Evolutionary conservation across 2,113 vertebrate species (phyloP).

Genomic region (Pardalotus punctatus): DNA sequence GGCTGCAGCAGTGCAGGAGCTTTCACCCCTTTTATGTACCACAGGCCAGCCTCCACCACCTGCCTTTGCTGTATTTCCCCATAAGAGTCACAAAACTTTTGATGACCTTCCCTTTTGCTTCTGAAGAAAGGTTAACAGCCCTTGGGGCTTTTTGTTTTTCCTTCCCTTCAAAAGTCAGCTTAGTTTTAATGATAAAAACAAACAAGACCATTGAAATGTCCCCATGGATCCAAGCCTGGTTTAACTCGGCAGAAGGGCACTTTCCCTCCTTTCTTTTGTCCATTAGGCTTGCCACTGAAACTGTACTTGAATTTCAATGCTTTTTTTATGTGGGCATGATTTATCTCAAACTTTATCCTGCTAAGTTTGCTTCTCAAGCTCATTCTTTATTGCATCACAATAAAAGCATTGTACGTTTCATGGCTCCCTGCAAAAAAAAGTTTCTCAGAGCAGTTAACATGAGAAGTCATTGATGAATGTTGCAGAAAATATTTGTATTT

Average conservation of each 20-base stretch:
- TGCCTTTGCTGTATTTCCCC: neutral
- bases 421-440: neutral
- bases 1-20: neutral
- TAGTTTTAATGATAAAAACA: slow-evolving; percentile 19
- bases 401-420: neutral
- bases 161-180: neutral
- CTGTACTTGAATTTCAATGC: neutral
- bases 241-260: neutral
- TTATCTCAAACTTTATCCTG: neutral
- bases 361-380: neutral
- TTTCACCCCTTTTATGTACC: neutral
- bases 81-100: neutral
- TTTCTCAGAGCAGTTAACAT: neutral
- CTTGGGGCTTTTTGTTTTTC: neutral
- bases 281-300: neutral
- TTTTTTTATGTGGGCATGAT: neutral
- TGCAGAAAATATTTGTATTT: neutral
- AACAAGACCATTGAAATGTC: neutral
- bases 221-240: neutral
- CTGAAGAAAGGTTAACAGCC: neutral
- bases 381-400: neutral
- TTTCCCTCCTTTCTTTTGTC: neutral
- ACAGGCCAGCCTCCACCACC: neutral
- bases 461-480: neutral
- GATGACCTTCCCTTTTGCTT: neutral